Evolutionary conservation across 2,888 invertebrate species (phyloP).

Genomic region (Acholoe squamosa): DNA sequence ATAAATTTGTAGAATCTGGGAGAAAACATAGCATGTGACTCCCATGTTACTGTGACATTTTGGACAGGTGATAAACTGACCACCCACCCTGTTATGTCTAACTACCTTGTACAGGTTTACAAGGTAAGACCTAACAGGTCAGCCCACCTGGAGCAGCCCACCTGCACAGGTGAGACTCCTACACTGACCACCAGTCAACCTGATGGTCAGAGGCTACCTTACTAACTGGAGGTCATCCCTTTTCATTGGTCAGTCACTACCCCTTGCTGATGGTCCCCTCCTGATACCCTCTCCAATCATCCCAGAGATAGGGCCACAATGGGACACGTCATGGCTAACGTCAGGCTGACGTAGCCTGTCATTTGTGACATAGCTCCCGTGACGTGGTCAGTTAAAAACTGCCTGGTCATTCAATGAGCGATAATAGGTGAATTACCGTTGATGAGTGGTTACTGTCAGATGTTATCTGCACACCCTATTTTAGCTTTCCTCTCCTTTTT

Average conservation of each 20-base stretch:
- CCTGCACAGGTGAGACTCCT: not conserved
- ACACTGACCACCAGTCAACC: not conserved
- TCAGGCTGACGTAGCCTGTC: not conserved
- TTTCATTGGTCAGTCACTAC: not conserved
- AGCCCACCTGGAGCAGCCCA: slow-evolving; percentile 23
- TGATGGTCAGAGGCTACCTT: not conserved
- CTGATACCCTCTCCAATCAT: not conserved
- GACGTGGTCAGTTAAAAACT: too few relatives aligned
- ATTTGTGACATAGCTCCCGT: too few relatives aligned
- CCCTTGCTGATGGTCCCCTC: not conserved
- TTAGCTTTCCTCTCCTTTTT: too few relatives aligned
- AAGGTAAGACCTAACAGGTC: not conserved
- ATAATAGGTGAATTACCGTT: not conserved
- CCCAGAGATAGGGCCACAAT: not conserved
- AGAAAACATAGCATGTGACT: too few relatives aligned
- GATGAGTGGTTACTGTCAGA: slow-evolving; percentile 23
- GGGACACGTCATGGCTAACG: not conserved
- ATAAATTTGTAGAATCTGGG: too few relatives aligned
- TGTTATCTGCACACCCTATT: not conserved
- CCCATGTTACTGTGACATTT: too few relatives aligned
- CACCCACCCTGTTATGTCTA: too few relatives aligned
- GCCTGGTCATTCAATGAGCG: not conserved
- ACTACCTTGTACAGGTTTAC: too few relatives aligned
- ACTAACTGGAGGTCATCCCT: not conserved
- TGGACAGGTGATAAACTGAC: too few relatives aligned